Conservation (phyloP, 2,113 vertebrate genomes). For the Bucco capensis region DNA sequence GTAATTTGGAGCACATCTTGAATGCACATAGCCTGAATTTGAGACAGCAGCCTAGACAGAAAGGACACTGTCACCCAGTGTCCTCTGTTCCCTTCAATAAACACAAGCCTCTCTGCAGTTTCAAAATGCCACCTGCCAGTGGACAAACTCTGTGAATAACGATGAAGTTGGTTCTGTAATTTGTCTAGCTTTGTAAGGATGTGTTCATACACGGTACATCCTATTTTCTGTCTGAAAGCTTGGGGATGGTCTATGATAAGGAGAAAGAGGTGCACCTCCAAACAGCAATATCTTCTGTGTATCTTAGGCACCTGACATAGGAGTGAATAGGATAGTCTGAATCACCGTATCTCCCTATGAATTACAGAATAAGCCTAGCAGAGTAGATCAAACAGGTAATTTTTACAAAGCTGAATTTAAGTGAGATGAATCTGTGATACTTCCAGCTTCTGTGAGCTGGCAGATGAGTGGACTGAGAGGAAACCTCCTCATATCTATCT, state of each 20-base stretch:
- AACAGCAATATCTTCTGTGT: not conserved
- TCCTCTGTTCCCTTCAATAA: not conserved
- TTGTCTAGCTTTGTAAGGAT: not conserved
- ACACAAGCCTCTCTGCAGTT: not conserved
- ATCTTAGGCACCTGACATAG: not conserved
- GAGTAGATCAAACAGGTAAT: not conserved
- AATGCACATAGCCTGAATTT: not conserved
- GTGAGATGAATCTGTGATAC: not conserved
- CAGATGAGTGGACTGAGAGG: not conserved
- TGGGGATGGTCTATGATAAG: not conserved
- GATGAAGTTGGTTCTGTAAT: not conserved
- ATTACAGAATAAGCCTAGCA: not conserved
- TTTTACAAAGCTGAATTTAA: not conserved
- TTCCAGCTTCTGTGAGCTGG: not conserved
- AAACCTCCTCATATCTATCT: not conserved
- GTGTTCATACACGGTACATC: not conserved
- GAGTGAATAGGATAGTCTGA: not conserved
- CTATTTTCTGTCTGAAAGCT: not conserved
- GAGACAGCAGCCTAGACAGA: constrained; percentile 1
- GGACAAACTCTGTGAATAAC: not conserved
- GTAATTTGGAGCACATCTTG: constrained; percentile 20
- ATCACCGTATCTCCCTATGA: not conserved
- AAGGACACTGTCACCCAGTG: not conserved
- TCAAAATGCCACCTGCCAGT: not conserved
- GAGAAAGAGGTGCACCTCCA: not conserved